Evolutionary conservation across 2,888 invertebrate species (phyloP), one percentile per base, ranked within the genome.

Genomic region (Monopis laevigella): DNA sequence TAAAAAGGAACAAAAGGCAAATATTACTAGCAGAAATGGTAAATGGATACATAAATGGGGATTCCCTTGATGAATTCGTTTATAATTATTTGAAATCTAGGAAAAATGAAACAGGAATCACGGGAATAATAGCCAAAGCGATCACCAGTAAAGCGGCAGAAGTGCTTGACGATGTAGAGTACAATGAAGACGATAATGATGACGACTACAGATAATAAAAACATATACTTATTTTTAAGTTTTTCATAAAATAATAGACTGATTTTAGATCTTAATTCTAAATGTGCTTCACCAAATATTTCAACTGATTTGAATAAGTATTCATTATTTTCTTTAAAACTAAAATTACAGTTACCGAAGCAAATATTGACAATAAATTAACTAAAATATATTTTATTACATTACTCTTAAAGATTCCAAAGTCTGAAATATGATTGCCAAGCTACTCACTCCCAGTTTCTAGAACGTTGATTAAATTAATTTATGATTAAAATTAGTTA

Each of bases 11-110:
- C 3, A 75, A 62, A 48, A 57, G 82, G 40, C 73, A 82, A 51
- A 58, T 75, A 19, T 63, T 65, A 41, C 48, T 78, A n/a, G 77
- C 72, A 51, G 72, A 78, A 45, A 54, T 80, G 42, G 47, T 82
- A 39, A 73, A 80, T 2, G 68, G 80, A 30, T 71, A 32, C 17
- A 17, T 32, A 16, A 21, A 72, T 43, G 77, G 71, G 49, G 78
- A 81, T 40, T 62, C 59, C 11, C 56, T 78, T 35, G 78, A 82
- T 45, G 69, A 75, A 45, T 69, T 62, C 39, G 65, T 77, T 43
- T 72, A 65, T 45, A 67, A 73, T 44, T 73, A 67, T 48, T 55
- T 81, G 21, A 66, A 69, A 47, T 59, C 57, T 5, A 66, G 63
- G 46, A 67, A 68, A 47, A 80, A 80, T 51, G 65, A 68, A 2